Percentiles rank a stretch among this genome's conserved stretches.
phyloP scores from a whole-genome alignment of 1,140 invertebrate species.

The Drosophila varians region DNA sequence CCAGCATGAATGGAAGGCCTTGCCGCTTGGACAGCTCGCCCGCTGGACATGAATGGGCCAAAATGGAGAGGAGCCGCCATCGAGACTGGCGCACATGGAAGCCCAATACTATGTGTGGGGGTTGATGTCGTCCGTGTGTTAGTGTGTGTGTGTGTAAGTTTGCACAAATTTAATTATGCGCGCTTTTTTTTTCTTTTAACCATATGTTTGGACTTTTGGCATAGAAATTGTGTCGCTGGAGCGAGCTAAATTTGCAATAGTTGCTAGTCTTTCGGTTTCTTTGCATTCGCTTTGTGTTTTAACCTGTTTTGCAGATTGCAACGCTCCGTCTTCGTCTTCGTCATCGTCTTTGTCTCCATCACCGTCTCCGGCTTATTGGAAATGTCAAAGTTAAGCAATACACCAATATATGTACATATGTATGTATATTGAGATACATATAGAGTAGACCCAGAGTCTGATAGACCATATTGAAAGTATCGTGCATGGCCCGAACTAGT shows the following conservation, averaged over 20 bases:
- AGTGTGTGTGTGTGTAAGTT: conserved; percentile 13
- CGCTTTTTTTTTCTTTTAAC: conserved; percentile 44
- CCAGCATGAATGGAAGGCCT: conserved; percentile 69
- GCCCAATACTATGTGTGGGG: conserved; percentile 23
- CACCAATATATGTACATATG: conserved; percentile 3
- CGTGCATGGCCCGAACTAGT: conserved; percentile 68
- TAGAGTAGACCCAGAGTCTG: conserved; percentile 10
- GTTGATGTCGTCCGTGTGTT: neutral
- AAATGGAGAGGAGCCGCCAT: conserved; percentile 17
- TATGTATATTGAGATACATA: neutral
- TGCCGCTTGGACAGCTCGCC: too few relatives aligned
- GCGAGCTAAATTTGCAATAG: conserved; percentile 67
- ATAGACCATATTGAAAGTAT: conserved; percentile 79
- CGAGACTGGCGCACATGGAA: conserved; percentile 33
- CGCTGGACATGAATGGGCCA: conserved; percentile 56
- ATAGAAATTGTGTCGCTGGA: conserved; percentile 68
- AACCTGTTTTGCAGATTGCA: conserved; percentile 78
- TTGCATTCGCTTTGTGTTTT: conserved; percentile 69
- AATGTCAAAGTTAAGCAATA: conserved; percentile 80
- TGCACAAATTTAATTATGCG: conserved; percentile 76
- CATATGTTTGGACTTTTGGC: conserved; percentile 72
- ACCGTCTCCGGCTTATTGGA: conserved; percentile 56
- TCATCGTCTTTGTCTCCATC: neutral
- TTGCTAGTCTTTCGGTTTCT: conserved; percentile 38
- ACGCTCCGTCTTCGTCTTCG: conserved; percentile 17